Conservation (phyloP, 1,140 invertebrate genomes). For the Drepana arcuata region DNA sequence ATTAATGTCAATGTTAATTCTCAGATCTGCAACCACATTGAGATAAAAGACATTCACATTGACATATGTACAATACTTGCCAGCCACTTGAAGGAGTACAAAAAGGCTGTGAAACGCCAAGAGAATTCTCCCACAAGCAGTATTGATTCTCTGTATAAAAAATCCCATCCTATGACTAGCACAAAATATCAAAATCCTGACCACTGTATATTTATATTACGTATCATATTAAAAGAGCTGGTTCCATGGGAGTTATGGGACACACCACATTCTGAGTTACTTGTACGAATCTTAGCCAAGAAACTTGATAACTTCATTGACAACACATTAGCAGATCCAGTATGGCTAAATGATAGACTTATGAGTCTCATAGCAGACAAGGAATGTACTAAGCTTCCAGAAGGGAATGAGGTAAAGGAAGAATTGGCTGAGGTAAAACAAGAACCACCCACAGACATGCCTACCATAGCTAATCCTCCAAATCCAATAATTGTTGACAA, state of each 20-base stretch:
- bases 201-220: constrained; percentile 74
- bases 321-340: constrained; percentile 60
- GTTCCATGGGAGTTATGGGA: constrained; percentile 78
- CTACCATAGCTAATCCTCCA: constrained; percentile 1
- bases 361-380: constrained; percentile 25
- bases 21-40: constrained; percentile 63
- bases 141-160: constrained; percentile 47
- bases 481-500: too few species aligned
- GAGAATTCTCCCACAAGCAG: constrained; percentile 44
- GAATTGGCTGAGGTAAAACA: too few species aligned
- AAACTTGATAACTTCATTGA: constrained; percentile 69
- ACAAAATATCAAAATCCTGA: constrained; percentile 60
- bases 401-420: constrained; percentile 7
- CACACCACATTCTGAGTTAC: constrained; percentile 75
- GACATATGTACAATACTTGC: constrained; percentile 64
- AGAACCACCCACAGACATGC: too few species aligned
- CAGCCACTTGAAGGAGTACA: constrained; percentile 73
- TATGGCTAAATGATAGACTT: constrained; percentile 72
- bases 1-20: too few species aligned
- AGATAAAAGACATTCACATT: constrained; percentile 57
- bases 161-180: constrained; percentile 44
- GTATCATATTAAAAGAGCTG: constrained; percentile 74
- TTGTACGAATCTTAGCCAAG: constrained; percentile 75
- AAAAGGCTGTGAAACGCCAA: constrained; percentile 64
- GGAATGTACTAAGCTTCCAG: constrained; percentile 11